Conservation (phyloP, 2,113 vertebrate genomes). For the Phyllostomus discolor region DNA sequence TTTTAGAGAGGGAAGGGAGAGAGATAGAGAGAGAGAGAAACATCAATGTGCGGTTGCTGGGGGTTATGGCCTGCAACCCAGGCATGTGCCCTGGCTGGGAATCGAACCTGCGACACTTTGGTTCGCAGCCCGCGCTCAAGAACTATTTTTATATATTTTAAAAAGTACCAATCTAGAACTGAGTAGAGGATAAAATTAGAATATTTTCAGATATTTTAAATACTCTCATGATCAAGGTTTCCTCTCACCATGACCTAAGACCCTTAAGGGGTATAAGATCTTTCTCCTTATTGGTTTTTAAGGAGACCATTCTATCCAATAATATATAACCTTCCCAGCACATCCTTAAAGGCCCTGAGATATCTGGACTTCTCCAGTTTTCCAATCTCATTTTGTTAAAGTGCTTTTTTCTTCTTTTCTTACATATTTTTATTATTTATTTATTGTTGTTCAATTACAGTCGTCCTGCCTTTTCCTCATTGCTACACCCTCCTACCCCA, state of each 20-base stretch:
- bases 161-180: neutral
- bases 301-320: neutral
- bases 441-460: too few relatives aligned
- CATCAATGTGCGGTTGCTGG: too few relatives aligned
- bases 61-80: too few relatives aligned
- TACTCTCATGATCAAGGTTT: neutral
- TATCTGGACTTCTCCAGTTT: neutral
- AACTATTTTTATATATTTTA: neutral
- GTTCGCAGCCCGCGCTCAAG: too few relatives aligned
- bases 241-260: neutral
- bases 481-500: too few relatives aligned
- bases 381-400: neutral
- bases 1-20: too few relatives aligned
- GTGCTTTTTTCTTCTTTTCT: neutral
- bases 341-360: neutral
- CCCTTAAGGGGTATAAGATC: neutral
- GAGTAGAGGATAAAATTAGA: neutral
- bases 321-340: neutral
- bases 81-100: too few relatives aligned
- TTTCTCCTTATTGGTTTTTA: neutral
- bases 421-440: too few relatives aligned
- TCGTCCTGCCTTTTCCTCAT: too few relatives aligned
- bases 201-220: neutral
- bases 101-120: too few relatives aligned
- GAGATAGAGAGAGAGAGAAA: too few relatives aligned